Evolutionary conservation across 1,140 invertebrate species (phyloP), one percentile per base, ranked within the genome.

Genomic region (Heliothis virescens): DNA sequence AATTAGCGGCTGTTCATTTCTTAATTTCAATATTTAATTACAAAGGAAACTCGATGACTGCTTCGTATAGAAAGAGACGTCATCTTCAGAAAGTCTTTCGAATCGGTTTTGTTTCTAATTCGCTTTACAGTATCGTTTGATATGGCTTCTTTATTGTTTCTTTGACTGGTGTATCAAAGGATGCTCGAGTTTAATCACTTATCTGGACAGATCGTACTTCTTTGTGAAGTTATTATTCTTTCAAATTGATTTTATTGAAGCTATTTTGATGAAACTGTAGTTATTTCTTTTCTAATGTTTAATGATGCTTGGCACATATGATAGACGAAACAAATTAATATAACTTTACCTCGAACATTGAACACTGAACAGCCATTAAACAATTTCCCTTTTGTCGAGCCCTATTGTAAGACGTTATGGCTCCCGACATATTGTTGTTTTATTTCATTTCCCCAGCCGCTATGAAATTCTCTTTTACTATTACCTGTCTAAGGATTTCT

Each of bases 1-100:
- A 95, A 95, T 95, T 95, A 95, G 92, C 92, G 95, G 91, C 94
- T 95, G 94, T 95, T 95, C 93, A 94, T 95, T 95, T 95, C 95
- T 95, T 95, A 95, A 95, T 95, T 95, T 95, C 95, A 95, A 95
- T 95, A 94, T 95, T 95, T 95, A 95, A 95, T 95, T 95, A 95
- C 93, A 92, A 94, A 92, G 93, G 93, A 94, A 94, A 94, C 93
- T 93, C 93, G 92, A 94, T 86, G 91, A 94, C 87, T 94, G 90
- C 91, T 88, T 72, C 82, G 81, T 89, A 87, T 81, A 91, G 90
- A 92, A 91, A 89, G 91, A 93, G 92, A 94, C 93, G 93, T 94
- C 93, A 94, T 91, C 89, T 83, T 91, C 93, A 94, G 90, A 94
- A 94, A 93, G 88, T 89, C 85, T 91, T 81, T 81, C 84, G 85